Evolutionary conservation across 2,113 vertebrate species (phyloP).

Genomic region (Dasyornis broadbenti): DNA sequence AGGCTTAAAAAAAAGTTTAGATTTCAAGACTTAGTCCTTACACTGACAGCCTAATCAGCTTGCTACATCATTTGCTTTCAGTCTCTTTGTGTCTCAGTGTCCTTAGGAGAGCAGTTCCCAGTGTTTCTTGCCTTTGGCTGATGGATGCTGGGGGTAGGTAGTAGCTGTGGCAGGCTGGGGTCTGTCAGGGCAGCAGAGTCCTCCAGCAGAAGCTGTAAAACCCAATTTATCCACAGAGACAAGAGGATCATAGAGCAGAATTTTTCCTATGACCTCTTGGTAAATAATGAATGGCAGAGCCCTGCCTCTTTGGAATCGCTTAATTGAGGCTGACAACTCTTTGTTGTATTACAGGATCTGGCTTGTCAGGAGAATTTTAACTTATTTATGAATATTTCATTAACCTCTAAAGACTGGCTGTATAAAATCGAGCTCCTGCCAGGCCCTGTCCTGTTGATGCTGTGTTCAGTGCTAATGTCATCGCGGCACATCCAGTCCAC

Average conservation of each 20-base stretch:
- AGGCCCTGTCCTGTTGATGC: slow-evolving; percentile 30
- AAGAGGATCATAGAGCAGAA: background rate
- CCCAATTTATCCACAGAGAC: background rate
- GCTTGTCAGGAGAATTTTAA: slow-evolving; percentile 57
- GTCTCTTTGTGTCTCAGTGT: background rate
- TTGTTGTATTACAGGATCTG: slow-evolving; percentile 56
- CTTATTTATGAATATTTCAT: slow-evolving; percentile 63
- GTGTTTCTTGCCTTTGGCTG: background rate
- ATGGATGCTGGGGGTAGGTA: background rate
- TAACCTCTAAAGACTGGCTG: slow-evolving; percentile 45
- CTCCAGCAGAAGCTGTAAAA: background rate
- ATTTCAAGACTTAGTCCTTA: background rate
- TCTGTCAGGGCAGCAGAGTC: background rate
- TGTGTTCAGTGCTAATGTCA: slow-evolving; percentile 1
- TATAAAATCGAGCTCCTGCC: background rate
- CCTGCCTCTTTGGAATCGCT: slow-evolving; percentile 7
- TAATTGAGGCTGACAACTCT: slow-evolving; percentile 62
- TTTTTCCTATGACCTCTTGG: slow-evolving; percentile 30
- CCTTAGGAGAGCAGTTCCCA: background rate
- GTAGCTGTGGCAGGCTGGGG: background rate
- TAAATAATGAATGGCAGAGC: slow-evolving; percentile 47
- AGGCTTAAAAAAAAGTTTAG: background rate
- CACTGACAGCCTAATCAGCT: background rate
- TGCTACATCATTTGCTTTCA: background rate
- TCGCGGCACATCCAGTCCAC: background rate